Conservation (phyloP, 2,113 vertebrate species). For the Rhinogobius similis region DNA sequence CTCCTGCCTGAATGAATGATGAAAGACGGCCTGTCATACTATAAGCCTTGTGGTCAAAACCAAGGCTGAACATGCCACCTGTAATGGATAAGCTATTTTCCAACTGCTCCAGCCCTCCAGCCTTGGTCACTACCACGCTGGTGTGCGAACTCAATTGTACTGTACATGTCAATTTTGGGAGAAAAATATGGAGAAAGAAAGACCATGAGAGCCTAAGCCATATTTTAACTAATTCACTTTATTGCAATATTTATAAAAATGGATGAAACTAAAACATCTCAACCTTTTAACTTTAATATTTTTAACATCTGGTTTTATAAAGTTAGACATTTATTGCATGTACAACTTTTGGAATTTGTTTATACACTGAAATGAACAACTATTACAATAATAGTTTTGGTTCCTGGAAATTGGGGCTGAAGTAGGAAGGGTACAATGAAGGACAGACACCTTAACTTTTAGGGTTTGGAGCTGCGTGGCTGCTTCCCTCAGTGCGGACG, state of each 20-base stretch:
- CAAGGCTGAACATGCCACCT: conserved; percentile 47
- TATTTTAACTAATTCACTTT: not conserved
- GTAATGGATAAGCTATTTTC: conserved; percentile 67
- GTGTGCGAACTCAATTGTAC: conserved; percentile 49
- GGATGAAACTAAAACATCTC: not conserved
- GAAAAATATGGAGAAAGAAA: not conserved
- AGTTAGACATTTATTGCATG: not conserved
- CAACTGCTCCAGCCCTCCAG: conserved; percentile 56
- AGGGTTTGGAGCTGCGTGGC: conserved; percentile 34
- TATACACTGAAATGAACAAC: conserved; percentile 20
- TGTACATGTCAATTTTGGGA: conserved; percentile 9
- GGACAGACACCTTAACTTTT: conserved; percentile 25
- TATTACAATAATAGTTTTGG: conserved; percentile 6
- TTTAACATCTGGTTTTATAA: not conserved
- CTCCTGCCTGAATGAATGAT: conserved; percentile 49
- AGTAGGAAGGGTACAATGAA: conserved; percentile 37
- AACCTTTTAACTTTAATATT: no score
- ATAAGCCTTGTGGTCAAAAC: conserved; percentile 35
- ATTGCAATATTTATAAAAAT: not conserved
- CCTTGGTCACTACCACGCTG: conserved; percentile 29
- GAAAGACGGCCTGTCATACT: conserved; percentile 43
- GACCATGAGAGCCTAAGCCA: conserved; percentile 26
- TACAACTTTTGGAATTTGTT: not conserved
- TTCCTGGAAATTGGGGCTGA: conserved; percentile 8
- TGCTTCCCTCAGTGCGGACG: conserved; percentile 64